A percentile compares a stretch with the other conserved stretches of the same genome.
These are phyloP conservation scores for Neoscelio sp. DNA, from an alignment of 2,888 invertebrate genomes.

Conservation along the genomic window DNA sequence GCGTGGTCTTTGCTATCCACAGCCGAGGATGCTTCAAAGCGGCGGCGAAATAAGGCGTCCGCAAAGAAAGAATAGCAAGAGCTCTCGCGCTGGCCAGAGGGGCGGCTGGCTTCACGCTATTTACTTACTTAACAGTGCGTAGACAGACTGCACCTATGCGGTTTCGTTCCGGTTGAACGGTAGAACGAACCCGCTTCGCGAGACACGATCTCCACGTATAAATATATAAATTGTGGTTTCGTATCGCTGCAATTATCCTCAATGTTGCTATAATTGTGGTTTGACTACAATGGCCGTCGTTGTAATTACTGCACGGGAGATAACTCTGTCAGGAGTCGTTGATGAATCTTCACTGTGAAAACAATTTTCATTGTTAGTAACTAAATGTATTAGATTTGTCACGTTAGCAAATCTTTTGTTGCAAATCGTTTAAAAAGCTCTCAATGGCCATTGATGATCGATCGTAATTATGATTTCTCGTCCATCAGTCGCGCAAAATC, in stretches of 20 bases:
- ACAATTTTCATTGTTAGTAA: no score
- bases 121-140: slow-evolving; percentile 63
- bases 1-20: neutral
- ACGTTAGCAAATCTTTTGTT: no score
- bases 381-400: no score
- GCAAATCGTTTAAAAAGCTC: no score
- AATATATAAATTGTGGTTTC: slow-evolving; percentile 26
- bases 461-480: no score
- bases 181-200: slow-evolving; percentile 64
- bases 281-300: no score
- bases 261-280: slow-evolving; percentile 15
- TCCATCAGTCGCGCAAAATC: no score
- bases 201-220: slow-evolving; percentile 6
- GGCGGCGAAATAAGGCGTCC: slow-evolving; percentile 7
- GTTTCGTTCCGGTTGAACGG: slow-evolving; percentile 72
- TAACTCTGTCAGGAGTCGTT: no score
- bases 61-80: slow-evolving; percentile 31
- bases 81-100: slow-evolving; percentile 21
- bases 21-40: neutral
- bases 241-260: slow-evolving; percentile 13
- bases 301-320: no score
- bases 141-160: slow-evolving; percentile 69
- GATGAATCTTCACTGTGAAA: no score
- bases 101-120: slow-evolving; percentile 49
- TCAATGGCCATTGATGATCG: no score